Evolutionary conservation across 1,140 invertebrate species (phyloP).

Genomic region (Drosophila chauvacae): DNA sequence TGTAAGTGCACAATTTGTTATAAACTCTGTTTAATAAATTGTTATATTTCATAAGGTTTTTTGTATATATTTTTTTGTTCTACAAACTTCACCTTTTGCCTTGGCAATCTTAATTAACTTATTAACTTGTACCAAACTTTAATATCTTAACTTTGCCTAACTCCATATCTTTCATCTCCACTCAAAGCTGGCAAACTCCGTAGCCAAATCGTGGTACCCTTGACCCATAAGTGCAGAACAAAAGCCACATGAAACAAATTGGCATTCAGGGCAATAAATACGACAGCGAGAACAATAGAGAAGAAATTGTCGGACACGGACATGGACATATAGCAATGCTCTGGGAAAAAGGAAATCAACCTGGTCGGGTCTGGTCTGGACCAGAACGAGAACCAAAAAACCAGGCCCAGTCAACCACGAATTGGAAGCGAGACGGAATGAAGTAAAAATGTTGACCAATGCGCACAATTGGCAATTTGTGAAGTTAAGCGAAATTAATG

Average conservation of each 20-base stretch:
- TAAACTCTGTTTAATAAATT: neutral
- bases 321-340: slow-evolving; percentile 25
- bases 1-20: neutral
- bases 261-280: slow-evolving; percentile 75
- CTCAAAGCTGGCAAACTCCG: neutral
- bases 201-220: slow-evolving; percentile 22
- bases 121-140: neutral
- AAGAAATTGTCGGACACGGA: slow-evolving; percentile 55
- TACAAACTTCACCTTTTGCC: neutral
- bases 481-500: slow-evolving; percentile 83
- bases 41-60: neutral
- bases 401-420: slow-evolving; percentile 46
- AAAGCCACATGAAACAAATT: slow-evolving; percentile 77
- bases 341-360: slow-evolving; percentile 36
- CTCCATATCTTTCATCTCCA: slow-evolving; percentile 9
- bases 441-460: slow-evolving; percentile 78
- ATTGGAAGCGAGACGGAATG: slow-evolving; percentile 38
- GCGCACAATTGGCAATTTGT: slow-evolving; percentile 82
- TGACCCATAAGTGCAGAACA: slow-evolving; percentile 54
- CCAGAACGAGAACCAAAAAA: slow-evolving; percentile 17
- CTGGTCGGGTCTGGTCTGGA: slow-evolving; percentile 12
- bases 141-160: neutral
- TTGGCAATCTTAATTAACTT: neutral
- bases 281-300: slow-evolving; percentile 70
- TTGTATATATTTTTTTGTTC: too few relatives aligned